Base-by-base conservation (phyloP, 2,113 vertebrate species). In the Mirza zaza region DNA sequence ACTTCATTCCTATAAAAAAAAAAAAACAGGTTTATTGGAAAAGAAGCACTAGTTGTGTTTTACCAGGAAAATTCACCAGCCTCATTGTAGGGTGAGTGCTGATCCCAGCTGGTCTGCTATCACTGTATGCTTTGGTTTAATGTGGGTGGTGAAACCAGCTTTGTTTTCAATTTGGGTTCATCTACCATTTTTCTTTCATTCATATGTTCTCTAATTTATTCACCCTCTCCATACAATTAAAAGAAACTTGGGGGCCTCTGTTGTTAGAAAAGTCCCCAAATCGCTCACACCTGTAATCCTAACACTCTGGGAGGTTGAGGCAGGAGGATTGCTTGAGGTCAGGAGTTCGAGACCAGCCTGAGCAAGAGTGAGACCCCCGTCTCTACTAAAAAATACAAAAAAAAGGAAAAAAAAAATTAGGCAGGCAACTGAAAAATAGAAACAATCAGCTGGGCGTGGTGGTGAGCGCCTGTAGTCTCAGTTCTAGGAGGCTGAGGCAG, bases 31-130 rank as follows among this genome's bases (percentile, higher is more conserved):
- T 73, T 63, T 13, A 12, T 48, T 32, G 84, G 52, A 8, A 48
- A 87, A 8, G 36, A 42, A 50, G 96, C 29, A 48, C 77, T 97
- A 7, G 2, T 0, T 20, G 55, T 36, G 67, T 34, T 80, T 85
- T 87, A 27, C 77, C 77, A 52, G 68, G 42, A 39, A 91, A 67
- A 81, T 15, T 20, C 71, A 61, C 12, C 32, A 9, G 50, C 42
- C 32, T 61, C 34, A 48, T 42, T 86, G 7, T 36, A 67, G 79
- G 87, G 9, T 20, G 29, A 25, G 27, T 13, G 9, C 45, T 15
- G 75, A 80, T 65, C 81, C 70, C 0, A 2, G 10, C 20, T 3
- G 4, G 8, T 50, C 18, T 2, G 1, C 5, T 9, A 13, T 50
- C 48, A 4, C 34, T 55, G 4, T n/a, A 1, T 6, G 42, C 21